Percentiles rank a stretch among this genome's conserved stretches.
phyloP scores from a whole-genome alignment of 2,113 vertebrate genomes.

The Oreotragus oreotragus region DNA sequence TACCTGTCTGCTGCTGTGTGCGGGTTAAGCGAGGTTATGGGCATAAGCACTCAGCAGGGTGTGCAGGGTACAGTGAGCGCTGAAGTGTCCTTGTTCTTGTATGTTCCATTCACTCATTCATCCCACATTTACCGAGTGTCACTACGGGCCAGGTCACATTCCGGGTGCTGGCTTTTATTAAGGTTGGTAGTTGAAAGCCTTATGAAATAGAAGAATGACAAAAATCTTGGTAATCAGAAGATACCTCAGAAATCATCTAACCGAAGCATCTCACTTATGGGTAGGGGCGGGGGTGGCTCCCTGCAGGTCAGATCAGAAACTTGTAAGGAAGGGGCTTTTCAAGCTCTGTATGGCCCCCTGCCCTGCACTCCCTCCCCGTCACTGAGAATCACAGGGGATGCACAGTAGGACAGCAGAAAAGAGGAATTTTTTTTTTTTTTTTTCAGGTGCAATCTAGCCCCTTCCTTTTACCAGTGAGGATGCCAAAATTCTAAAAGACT shows the following conservation, averaged over 20 bases:
- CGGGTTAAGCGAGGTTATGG: neutral
- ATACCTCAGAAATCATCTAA: neutral
- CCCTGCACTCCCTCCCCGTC: accelerated
- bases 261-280: neutral
- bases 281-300: neutral
- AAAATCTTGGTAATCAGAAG: neutral
- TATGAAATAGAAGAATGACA: neutral
- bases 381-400: neutral
- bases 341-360: neutral
- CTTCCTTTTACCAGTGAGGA: neutral
- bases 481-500: neutral
- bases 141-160: neutral
- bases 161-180: neutral
- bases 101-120: neutral
- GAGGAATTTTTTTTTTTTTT: neutral
- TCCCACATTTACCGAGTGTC: neutral
- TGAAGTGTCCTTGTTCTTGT: neutral
- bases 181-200: neutral
- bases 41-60: neutral
- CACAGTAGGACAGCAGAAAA: neutral
- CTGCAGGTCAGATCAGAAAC: neutral
- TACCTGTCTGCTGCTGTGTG: neutral
- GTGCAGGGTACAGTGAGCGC: neutral
- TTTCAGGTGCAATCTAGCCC: neutral
- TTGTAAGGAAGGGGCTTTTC: neutral